Conservation (phyloP, 2,888 invertebrate species). For the Hedya salicella region DNA sequence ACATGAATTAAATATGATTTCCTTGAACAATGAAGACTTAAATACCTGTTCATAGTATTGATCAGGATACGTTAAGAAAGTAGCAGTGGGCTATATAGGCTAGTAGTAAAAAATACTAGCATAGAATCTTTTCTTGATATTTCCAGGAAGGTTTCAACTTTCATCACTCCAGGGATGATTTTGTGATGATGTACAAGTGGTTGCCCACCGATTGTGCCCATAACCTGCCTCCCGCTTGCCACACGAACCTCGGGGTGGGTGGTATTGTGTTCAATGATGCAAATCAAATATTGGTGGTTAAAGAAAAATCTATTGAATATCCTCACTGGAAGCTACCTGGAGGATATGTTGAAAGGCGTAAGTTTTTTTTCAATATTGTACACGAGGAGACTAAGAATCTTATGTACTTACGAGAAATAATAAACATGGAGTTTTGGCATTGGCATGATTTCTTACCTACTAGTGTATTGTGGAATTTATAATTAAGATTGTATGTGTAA, state of each 20-base stretch:
- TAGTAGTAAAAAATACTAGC: too few species aligned
- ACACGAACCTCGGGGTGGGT: slow-evolving; percentile 92
- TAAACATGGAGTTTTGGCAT: too few species aligned
- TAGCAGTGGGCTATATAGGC: too few species aligned
- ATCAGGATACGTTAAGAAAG: too few species aligned
- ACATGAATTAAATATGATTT: too few species aligned
- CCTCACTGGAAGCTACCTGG: slow-evolving; percentile 96
- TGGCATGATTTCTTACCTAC: too few species aligned
- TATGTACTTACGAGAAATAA: too few species aligned
- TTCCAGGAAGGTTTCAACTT: slow-evolving; percentile 91
- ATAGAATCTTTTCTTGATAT: not conserved
- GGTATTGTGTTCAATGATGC: slow-evolving; percentile 93
- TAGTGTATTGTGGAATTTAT: too few species aligned
- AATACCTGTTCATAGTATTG: too few species aligned
- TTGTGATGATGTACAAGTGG: slow-evolving; percentile 93
- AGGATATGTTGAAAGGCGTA: slow-evolving; percentile 94
- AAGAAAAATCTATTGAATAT: slow-evolving; percentile 87
- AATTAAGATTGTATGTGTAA: too few species aligned
- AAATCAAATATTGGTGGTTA: slow-evolving; percentile 91
- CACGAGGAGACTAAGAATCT: not conserved
- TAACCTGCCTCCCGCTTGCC: slow-evolving; percentile 91
- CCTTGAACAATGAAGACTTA: too few species aligned
- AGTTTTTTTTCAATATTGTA: slow-evolving; percentile 33
- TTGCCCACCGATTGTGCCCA: slow-evolving; percentile 85
- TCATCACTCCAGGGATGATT: slow-evolving; percentile 93